Evolutionary conservation across 1,140 invertebrate genomes (phyloP).

Genomic region (Lucilia sericata): DNA sequence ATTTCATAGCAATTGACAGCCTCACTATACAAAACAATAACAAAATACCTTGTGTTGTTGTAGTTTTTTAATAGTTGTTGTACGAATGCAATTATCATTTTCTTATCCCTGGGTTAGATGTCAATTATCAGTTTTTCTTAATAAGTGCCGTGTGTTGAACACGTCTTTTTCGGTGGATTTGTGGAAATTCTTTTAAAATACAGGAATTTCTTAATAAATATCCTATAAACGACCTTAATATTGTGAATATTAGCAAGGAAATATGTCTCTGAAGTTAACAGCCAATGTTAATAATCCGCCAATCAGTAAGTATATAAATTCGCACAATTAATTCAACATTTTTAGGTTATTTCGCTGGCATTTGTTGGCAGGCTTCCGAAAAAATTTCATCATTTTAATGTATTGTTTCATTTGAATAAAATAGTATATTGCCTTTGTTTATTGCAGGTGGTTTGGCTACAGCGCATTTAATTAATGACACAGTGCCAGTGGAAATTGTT

Average conservation of each 20-base stretch:
- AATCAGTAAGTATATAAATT: constrained; percentile 60
- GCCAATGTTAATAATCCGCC: constrained; percentile 66
- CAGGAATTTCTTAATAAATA: not conserved
- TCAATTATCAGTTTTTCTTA: not conserved
- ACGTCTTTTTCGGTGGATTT: constrained; percentile 23
- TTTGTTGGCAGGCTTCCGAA: constrained; percentile 17
- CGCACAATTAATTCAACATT: constrained; percentile 43
- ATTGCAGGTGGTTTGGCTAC: constrained; percentile 68
- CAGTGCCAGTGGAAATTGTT: constrained; percentile 62
- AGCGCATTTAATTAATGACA: constrained; percentile 66
- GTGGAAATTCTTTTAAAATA: not conserved
- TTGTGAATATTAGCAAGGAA: constrained; percentile 28
- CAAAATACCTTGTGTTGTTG: too few relatives aligned
- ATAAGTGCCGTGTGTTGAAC: not conserved
- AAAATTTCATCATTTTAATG: constrained; percentile 24
- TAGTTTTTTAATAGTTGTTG: too few relatives aligned
- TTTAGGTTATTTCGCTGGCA: constrained; percentile 56
- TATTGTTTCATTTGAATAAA: not conserved
- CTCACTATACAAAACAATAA: not conserved
- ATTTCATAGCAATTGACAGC: not conserved
- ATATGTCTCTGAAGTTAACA: constrained; percentile 63
- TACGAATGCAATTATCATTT: too few relatives aligned
- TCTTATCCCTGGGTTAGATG: too few relatives aligned
- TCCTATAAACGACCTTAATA: not conserved
- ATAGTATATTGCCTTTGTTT: not conserved